Evolutionary conservation across 2,797 vertebrate species (phyloP), one percentile per base, ranked within the genome.

Genomic region (Prunella strophiata): DNA sequence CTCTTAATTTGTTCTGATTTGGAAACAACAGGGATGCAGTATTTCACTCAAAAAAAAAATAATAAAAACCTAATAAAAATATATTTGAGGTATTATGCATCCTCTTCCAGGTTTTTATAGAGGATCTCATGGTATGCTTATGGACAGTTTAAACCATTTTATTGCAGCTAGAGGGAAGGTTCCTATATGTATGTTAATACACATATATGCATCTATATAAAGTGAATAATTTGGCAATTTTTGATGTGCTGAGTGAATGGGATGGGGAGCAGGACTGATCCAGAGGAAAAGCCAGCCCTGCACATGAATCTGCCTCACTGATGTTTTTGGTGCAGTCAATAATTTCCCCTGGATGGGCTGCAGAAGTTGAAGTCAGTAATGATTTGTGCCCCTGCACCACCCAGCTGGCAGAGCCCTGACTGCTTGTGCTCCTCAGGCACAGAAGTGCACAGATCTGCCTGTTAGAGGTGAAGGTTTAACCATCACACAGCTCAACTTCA

Each of bases 21-120:
- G 42, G 61, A 81, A 84, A 82, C 29, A 80, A 40, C 22, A 47
- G 30, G 10, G 50, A 75, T 89, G 48, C 2, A 7, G 16, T 61
- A 71, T 93, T 94, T 87, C 57, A 68, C 47, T 83, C 52, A 59
- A 89, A 87, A 85, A 59, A 89, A 87, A 85, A 36, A 36, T 9
- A 36, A 36, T 34, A 36, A 36, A 36, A 71, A 42, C 2, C 17
- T 55, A 85, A 80, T 70, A 62, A 83, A 88, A 92, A 1, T 42
- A 7, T 54, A 50, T 57, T 83, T 83, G 66, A 84, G 19, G n/a
- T 51, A 38, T 38, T 82, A 22, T 43, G 40, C 13, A 34, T 25
- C 7, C 15, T 50, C 74, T 70, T 38, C 71, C 73, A 81, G 40
- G 50, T 71, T 85, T 86, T 85, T 77, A 43, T 59, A 72, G 67